Base-by-base conservation (phyloP, 2,797 vertebrate species). In the Pogoniulus pusillus region DNA sequence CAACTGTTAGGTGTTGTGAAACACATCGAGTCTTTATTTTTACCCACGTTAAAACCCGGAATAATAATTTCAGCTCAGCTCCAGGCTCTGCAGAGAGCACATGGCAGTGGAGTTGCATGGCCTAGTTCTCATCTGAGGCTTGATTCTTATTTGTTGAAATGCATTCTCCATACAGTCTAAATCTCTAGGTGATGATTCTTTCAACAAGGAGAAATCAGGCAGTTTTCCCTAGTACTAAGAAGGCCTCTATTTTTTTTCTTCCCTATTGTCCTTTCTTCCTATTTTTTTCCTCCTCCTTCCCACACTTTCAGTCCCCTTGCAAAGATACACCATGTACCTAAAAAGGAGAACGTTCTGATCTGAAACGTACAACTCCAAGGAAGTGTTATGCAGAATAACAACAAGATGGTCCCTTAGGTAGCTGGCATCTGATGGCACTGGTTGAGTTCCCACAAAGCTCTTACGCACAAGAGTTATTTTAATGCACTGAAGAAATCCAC, bases 261-360 rank as follows among this genome's bases (percentile, higher is more conserved):
- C 43, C 53, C 7, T 78, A 18, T 75, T 77, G 66, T 87, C 34
- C 34, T 77, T 92, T 82, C 18, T 93, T 89, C 79, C 39, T n/a
- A 39, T 93, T 88, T 78, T 71, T 47, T 12, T 41, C 88, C 75
- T 71, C 23, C 12, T 12, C 5, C 78, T 77, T 89, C 78, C 35
- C 57, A 72, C 55, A 83, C 85, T 47, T 55, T 72, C 20, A 41
- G 55, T 89, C 59, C 79, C 47, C 24, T 63, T 79, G 66, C 85
- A 89, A 82, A 86, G 89, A 87, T 43, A 87, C 57, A 37, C 4
- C 6, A 27, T 41, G 73, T 89, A 70, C 70, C 70, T 87, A 83
- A 75, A 83, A 83, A 78, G 35, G 59, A 81, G 80, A 94, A 85
- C 23, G 53, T 94, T 94, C 93, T 94, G 76, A 62, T 89, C 70